Evolutionary conservation across 2,113 vertebrate genomes (phyloP).

Genomic region (Benitochromis conjunctus): DNA sequence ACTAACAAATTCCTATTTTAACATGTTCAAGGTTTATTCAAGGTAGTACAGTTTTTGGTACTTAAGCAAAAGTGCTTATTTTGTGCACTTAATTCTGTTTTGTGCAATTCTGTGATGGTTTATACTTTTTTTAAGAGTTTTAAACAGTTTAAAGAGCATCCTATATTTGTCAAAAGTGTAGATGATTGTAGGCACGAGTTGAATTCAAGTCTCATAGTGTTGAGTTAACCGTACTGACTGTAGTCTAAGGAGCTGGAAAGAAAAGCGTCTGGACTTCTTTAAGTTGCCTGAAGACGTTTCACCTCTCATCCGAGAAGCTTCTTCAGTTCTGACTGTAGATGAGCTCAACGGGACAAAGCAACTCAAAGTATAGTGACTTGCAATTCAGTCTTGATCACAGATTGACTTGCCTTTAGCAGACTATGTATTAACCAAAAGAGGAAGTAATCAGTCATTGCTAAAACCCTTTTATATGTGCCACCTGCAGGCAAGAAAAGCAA

Average conservation of each 20-base stretch:
- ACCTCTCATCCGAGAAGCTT: no score
- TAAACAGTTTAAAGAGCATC: not conserved
- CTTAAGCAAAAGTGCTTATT: not conserved
- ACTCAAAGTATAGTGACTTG: not conserved
- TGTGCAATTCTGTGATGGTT: not conserved
- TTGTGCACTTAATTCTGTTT: not conserved
- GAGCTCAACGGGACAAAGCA: not conserved
- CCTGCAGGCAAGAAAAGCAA: not conserved
- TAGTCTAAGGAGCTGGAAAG: not conserved
- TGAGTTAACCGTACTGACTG: not conserved
- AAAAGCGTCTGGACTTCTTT: no score
- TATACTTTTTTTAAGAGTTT: not conserved
- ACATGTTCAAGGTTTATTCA: not conserved
- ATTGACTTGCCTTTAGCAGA: not conserved
- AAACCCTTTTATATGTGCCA: not conserved
- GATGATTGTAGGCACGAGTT: not conserved
- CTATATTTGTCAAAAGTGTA: not conserved
- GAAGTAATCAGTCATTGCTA: not conserved
- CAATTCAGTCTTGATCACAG: not conserved
- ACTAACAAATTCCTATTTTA: not conserved
- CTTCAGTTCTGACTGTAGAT: not conserved
- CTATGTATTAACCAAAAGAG: not conserved
- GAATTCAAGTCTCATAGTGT: not conserved
- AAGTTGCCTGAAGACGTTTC: no score
- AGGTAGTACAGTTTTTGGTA: not conserved